Evolutionary conservation across 2,888 invertebrate genomes (phyloP), one percentile per base, ranked within the genome.

Genomic region (Polymixis flavicincta): DNA sequence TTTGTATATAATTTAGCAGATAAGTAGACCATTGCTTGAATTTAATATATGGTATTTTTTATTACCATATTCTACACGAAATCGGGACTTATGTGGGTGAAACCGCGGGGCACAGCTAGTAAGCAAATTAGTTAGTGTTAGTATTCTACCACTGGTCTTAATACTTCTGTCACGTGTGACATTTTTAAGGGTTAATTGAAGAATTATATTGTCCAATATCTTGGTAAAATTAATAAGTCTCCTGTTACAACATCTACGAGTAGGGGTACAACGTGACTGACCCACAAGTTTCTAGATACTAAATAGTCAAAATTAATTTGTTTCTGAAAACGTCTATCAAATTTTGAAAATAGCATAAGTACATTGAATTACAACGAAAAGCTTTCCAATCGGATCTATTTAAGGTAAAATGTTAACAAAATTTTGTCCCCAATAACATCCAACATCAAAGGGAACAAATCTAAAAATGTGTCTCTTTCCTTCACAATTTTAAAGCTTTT

Each of bases 401-500:
- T 17, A 67, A 59, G 13, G 9, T 32, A 5, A 59, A 57, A 59
- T 52, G 6, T 78, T 25, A 50, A 19, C 22, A 52, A 32, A 59
- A 60, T 32, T 2, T 48, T 8, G 5, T 19, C 13, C 7, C 22
- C n/a, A 61, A 48, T 37, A 45, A 22, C 28, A 79, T 22, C 61
- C 45, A 50, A 28, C 28, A 61, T 13, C 50, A 55, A 25, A n/a
- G n/a, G n/a, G 48, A 50, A 42, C 28, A n/a, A 45, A 71, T 78
- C 14, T n/a, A 19, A 54, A 69, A 72, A 72, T 37, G 37, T 71
- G 37, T 71, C 11, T 73, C 14, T 32, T n/a, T 5, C n/a, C 9
- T 37, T n/a, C 19, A 28, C n/a, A 64, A 45, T 63, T 52, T 73
- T 59, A 37, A 73, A 80, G 14, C 7, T 64, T 54, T 79, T 54